Evolutionary conservation across 2,797 vertebrate species (phyloP).

Genomic region (Diplodus puntazzo): DNA sequence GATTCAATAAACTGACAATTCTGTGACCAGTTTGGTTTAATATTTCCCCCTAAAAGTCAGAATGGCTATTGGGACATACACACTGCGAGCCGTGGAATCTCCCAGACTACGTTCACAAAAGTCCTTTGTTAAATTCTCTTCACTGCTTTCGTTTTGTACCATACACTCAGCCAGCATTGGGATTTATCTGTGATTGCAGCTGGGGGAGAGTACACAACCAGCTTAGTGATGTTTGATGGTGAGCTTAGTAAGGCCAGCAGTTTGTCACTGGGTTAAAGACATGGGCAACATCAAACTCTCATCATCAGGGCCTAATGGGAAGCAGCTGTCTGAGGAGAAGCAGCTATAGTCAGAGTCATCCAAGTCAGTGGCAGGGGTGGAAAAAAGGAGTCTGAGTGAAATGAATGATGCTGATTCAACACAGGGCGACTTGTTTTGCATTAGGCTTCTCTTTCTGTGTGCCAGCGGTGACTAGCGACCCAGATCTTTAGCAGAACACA

Average conservation of each 20-base stretch:
- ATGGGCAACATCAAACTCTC: slow-evolving; percentile 68
- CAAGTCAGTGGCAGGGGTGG: slow-evolving; percentile 20
- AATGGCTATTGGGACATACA: not conserved
- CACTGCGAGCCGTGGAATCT: not conserved
- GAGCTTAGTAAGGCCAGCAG: slow-evolving; percentile 49
- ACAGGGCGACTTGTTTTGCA: slow-evolving; percentile 78
- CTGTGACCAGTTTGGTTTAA: slow-evolving; percentile 8
- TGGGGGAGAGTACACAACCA: slow-evolving; percentile 11
- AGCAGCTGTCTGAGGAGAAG: slow-evolving; percentile 76
- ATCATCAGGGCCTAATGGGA: slow-evolving; percentile 69
- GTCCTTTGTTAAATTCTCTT: slow-evolving; percentile 42
- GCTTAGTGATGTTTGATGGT: slow-evolving; percentile 40
- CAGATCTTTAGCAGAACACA: slow-evolving; percentile 63
- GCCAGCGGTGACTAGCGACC: slow-evolving; percentile 61
- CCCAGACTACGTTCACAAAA: slow-evolving; percentile 41
- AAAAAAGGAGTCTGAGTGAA: slow-evolving; percentile 56
- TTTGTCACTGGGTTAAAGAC: slow-evolving; percentile 68
- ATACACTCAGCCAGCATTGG: slow-evolving; percentile 1
- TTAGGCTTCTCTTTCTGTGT: slow-evolving; percentile 60
- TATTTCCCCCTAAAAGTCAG: not conserved
- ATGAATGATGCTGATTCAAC: slow-evolving; percentile 82
- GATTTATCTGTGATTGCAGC: slow-evolving; percentile 49
- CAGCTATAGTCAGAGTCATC: slow-evolving; percentile 58
- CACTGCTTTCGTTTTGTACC: slow-evolving; percentile 46
- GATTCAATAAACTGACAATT: not conserved